A percentile compares a stretch with the other conserved stretches of the same genome.
Evolutionary conservation across 2,888 invertebrate species (phyloP).

Genomic region (Ormyrus pomaceus): DNA sequence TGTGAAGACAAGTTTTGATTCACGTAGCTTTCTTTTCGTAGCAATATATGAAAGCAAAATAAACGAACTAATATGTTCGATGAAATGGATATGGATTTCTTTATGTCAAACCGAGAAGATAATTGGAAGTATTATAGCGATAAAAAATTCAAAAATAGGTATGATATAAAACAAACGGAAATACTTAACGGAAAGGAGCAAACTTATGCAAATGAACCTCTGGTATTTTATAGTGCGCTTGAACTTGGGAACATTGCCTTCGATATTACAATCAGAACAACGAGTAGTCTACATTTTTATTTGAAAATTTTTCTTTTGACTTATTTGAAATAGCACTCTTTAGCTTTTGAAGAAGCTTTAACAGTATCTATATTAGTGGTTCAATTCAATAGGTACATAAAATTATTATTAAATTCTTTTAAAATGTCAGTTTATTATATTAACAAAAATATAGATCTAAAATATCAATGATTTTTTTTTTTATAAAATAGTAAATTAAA

Average conservation of each 20-base stretch:
- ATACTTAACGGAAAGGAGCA: neutral
- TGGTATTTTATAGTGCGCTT: constrained; percentile 26
- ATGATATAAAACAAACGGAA: neutral
- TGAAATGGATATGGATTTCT: constrained; percentile 22
- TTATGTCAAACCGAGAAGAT: constrained; percentile 12
- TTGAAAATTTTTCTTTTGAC: constrained; percentile 2
- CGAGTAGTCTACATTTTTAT: constrained; percentile 19
- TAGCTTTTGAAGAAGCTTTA: constrained; percentile 1
- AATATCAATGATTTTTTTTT: neutral
- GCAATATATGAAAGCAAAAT: constrained; percentile 26
- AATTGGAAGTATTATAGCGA: constrained; percentile 5
- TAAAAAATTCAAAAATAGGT: neutral
- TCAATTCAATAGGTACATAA: constrained; percentile 17
- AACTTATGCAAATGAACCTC: neutral
- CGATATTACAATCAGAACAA: constrained; percentile 14
- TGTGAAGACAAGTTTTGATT: constrained; percentile 7
- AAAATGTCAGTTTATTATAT: neutral
- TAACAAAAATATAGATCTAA: no score
- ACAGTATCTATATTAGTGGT: constrained; percentile 15
- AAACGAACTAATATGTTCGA: constrained; percentile 29
- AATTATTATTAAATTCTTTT: neutral
- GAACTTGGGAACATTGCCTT: constrained; percentile 36
- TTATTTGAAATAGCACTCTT: neutral
- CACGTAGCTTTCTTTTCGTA: constrained; percentile 23
- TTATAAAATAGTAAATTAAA: neutral